Percentiles rank a stretch among this genome's conserved stretches.
phyloP scores from a whole-genome alignment of 2,888 invertebrate genomes.

The Perdita meconis region DNA sequence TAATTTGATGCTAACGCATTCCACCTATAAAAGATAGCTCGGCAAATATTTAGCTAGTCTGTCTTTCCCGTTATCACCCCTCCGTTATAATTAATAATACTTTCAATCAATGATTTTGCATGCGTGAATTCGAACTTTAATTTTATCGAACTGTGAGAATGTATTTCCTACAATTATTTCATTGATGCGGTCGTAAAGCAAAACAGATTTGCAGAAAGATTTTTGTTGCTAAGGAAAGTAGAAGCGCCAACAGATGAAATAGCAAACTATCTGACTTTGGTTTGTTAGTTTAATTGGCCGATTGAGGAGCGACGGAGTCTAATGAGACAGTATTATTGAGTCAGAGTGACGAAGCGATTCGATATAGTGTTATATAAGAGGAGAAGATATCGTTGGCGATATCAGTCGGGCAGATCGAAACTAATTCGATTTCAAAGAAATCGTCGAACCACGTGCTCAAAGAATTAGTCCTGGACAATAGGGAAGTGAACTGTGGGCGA shows the following conservation, averaged over 20 bases:
- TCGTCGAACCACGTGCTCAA: constrained; percentile 63
- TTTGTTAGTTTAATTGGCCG: constrained; percentile 39
- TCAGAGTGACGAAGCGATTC: constrained; percentile 72
- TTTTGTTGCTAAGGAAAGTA: not conserved
- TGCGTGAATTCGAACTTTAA: too few species aligned
- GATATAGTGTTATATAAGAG: too few species aligned
- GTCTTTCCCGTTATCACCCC: too few species aligned
- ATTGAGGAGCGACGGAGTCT: constrained; percentile 59
- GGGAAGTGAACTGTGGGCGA: constrained; percentile 47
- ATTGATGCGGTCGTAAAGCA: constrained; percentile 1
- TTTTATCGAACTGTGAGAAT: not conserved
- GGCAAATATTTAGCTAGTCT: too few species aligned
- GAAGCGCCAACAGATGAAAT: constrained; percentile 1
- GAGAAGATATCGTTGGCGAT: constrained; percentile 68
- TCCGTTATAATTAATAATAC: too few species aligned
- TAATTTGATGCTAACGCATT: too few species aligned
- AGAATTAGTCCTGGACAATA: constrained; percentile 30
- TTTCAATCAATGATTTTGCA: too few species aligned
- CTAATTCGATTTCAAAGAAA: constrained; percentile 78
- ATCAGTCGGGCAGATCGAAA: constrained; percentile 72
- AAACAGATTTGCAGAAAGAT: not conserved
- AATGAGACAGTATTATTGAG: constrained; percentile 73
- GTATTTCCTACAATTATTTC: not conserved
- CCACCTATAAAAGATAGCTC: too few species aligned
- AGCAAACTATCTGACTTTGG: constrained; percentile 16